Conservation (phyloP, 1,140 invertebrate genomes). For the Oscheius sp. region DNA sequence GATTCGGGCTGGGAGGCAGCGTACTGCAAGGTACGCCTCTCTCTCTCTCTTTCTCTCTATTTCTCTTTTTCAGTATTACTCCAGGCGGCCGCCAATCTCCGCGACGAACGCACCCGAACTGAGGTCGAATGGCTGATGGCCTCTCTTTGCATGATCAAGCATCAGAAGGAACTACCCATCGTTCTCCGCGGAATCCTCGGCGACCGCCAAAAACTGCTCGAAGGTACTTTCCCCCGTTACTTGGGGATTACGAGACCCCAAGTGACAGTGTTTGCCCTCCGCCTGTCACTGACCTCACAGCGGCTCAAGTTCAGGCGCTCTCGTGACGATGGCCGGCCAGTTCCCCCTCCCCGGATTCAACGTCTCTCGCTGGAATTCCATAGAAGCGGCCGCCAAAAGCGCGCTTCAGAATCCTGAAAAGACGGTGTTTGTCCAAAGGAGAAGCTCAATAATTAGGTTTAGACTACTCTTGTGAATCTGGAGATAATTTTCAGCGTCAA, state of each 20-base stretch:
- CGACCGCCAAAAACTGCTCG: slow-evolving; percentile 22
- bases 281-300: neutral
- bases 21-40: slow-evolving; percentile 8
- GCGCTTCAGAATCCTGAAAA: slow-evolving; percentile 10
- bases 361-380: slow-evolving; percentile 53
- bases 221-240: slow-evolving; percentile 8
- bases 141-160: slow-evolving; percentile 24
- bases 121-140: slow-evolving; percentile 55
- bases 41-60: neutral
- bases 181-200: slow-evolving; percentile 27
- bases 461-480: neutral
- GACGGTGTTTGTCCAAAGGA: slow-evolving; percentile 36
- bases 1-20: neutral
- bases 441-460: slow-evolving; percentile 41
- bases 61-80: neutral
- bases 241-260: neutral
- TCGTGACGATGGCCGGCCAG: slow-evolving; percentile 43
- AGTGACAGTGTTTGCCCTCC: neutral
- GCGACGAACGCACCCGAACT: slow-evolving; percentile 42
- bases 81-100: neutral
- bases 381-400: slow-evolving; percentile 4
- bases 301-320: slow-evolving; percentile 39
- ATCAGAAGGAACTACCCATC: slow-evolving; percentile 28
- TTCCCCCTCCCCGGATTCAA: slow-evolving; percentile 54
- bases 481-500: slow-evolving; percentile 20